Conservation (phyloP, 2,888 invertebrate genomes). For the Melikaiella ostensackeni region DNA sequence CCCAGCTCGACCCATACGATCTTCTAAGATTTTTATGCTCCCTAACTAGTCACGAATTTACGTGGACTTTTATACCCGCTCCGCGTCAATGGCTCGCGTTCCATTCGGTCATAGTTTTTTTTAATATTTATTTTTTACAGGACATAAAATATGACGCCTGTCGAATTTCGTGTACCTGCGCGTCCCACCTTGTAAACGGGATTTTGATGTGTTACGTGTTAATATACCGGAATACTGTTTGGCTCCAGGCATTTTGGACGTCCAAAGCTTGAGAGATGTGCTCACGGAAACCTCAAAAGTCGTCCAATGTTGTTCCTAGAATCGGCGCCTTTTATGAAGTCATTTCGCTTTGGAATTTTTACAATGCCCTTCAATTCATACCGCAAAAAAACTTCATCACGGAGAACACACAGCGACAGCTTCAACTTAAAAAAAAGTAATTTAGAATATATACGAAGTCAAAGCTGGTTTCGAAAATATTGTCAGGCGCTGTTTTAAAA, state of each 20-base stretch:
- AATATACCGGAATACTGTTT: slow-evolving; percentile 62
- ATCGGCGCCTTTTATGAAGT: slow-evolving; percentile 59
- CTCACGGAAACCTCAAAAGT: slow-evolving; percentile 49
- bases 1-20: slow-evolving; percentile 30
- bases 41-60: slow-evolving; percentile 73
- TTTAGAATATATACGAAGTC: too few relatives aligned
- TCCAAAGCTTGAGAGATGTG: slow-evolving; percentile 23
- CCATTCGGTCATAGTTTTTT: slow-evolving; percentile 51
- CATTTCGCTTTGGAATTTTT: slow-evolving; percentile 51
- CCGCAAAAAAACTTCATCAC: background rate
- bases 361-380: slow-evolving; percentile 42
- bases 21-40: slow-evolving; percentile 62
- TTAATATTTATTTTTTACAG: slow-evolving; percentile 62
- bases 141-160: slow-evolving; percentile 59
- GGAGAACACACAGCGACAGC: too few relatives aligned
- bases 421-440: too few relatives aligned
- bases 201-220: slow-evolving; percentile 73
- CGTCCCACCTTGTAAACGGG: slow-evolving; percentile 55
- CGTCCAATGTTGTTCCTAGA: slow-evolving; percentile 48
- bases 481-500: too few relatives aligned
- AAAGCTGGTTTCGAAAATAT: too few relatives aligned
- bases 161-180: slow-evolving; percentile 48
- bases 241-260: slow-evolving; percentile 42
- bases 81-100: slow-evolving; percentile 66
- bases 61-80: slow-evolving; percentile 72